These are phyloP conservation scores for Chloropsis hardwickii DNA, from an alignment of 2,113 vertebrate genomes.

Conservation along the genomic window DNA sequence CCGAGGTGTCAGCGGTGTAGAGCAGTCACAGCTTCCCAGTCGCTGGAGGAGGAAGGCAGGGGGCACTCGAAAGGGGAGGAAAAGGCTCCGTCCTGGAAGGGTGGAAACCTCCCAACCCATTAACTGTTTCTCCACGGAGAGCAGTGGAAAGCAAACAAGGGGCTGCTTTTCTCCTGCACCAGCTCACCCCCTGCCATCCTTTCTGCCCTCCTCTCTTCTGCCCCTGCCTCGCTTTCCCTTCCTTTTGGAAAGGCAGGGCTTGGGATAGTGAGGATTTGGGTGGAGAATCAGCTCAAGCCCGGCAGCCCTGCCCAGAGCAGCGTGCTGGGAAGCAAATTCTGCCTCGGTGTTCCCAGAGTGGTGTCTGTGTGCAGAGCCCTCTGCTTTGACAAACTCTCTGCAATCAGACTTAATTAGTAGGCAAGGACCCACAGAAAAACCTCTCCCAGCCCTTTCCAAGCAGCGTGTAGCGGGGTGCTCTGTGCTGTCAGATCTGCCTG, in stretches of 20 bases:
- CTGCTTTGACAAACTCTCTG: background rate
- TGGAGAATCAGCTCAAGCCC: background rate
- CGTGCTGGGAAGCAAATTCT: background rate
- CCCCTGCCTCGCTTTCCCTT: background rate
- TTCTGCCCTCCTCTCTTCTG: background rate
- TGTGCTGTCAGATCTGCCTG: background rate
- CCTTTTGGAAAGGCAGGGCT: background rate
- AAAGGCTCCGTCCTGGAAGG: conserved; percentile 36
- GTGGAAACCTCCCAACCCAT: conserved; percentile 26
- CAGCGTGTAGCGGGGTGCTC: accelerated
- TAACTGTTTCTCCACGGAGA: background rate
- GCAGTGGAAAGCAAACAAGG: background rate
- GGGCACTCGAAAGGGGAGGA: conserved; percentile 77
- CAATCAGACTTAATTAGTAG: background rate
- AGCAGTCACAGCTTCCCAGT: conserved; percentile 73
- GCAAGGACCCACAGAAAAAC: background rate
- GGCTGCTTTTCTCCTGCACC: background rate
- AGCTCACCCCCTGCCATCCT: background rate
- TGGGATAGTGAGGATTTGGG: background rate
- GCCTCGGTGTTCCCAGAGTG: accelerated
- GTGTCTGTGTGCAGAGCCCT: background rate
- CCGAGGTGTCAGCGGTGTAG: conserved; percentile 78
- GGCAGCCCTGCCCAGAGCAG: background rate
- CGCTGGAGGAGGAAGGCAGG: conserved; percentile 69
- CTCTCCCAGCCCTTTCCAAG: background rate